Evolutionary conservation across 2,888 invertebrate species (phyloP).

Genomic region (Schrankia costaestrigalis): DNA sequence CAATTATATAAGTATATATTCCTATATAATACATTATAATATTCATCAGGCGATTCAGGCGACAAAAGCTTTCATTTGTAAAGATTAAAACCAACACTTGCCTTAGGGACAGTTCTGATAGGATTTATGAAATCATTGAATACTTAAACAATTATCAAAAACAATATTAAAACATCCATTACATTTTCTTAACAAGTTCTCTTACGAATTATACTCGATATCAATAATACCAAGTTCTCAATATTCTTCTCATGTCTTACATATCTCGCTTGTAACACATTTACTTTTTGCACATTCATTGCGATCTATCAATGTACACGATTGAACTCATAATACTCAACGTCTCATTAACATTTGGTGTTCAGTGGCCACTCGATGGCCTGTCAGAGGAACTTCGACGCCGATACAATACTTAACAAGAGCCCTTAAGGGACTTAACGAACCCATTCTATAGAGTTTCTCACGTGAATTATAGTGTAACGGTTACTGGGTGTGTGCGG

Average conservation of each 20-base stretch:
- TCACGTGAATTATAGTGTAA: slow-evolving; percentile 63
- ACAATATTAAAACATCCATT: no score
- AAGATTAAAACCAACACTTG: no score
- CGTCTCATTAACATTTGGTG: slow-evolving; percentile 44
- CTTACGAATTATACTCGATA: no score
- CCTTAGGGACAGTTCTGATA: no score
- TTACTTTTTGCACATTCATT: slow-evolving; percentile 35
- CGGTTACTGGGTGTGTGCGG: slow-evolving; percentile 24
- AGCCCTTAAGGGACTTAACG: slow-evolving; percentile 72
- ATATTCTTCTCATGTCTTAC: slow-evolving; percentile 9
- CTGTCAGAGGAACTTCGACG: slow-evolving; percentile 58
- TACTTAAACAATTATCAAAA: no score
- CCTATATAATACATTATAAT: no score
- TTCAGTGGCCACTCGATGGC: slow-evolving; percentile 50
- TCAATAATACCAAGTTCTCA: no score
- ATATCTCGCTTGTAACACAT: slow-evolving; percentile 24
- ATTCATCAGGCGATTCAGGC: no score
- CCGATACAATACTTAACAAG: slow-evolving; percentile 61
- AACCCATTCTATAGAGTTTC: slow-evolving; percentile 75
- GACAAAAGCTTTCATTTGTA: no score
- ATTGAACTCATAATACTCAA: slow-evolving; percentile 28
- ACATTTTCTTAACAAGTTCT: no score
- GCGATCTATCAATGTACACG: slow-evolving; percentile 32
- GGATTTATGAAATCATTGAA: no score
- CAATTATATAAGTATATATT: no score